Evolutionary conservation across 2,888 invertebrate genomes (phyloP).

Genomic region (Autographa gamma): DNA sequence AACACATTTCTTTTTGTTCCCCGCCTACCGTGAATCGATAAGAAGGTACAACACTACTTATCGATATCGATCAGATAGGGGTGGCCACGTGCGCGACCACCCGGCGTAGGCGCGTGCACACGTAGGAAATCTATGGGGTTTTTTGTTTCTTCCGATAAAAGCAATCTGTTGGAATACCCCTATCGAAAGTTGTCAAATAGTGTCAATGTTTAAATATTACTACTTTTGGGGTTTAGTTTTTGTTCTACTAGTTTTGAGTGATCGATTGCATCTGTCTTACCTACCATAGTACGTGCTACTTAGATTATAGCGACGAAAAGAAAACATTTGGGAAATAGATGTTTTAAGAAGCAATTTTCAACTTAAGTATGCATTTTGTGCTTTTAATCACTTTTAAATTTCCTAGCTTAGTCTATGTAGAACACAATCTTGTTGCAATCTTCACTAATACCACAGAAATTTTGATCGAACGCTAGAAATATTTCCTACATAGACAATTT

Average conservation of each 20-base stretch:
- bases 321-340: too few species aligned
- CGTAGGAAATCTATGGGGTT: constrained; percentile 59
- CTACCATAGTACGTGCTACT: too few species aligned
- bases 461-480: neutral
- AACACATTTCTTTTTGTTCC: constrained; percentile 37
- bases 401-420: neutral
- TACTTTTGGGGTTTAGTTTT: neutral
- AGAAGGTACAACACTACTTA: constrained; percentile 67
- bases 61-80: constrained; percentile 84
- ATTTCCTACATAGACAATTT: neutral
- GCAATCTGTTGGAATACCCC: constrained; percentile 57
- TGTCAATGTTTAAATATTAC: constrained; percentile 36
- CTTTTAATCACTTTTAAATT: neutral
- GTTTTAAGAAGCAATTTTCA: too few species aligned
- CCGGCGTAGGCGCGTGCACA: constrained; percentile 80
- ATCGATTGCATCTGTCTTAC: neutral
- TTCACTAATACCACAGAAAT: too few species aligned
- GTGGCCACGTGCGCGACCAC: constrained; percentile 85
- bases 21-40: constrained; percentile 51
- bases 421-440: neutral
- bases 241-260: neutral
- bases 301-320: too few species aligned
- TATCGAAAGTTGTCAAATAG: constrained; percentile 39
- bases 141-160: constrained; percentile 65
- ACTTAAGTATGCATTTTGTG: neutral